These are phyloP conservation scores for Drosophila dives DNA, from an alignment of 2,888 invertebrate genomes.

Conservation along the genomic window DNA sequence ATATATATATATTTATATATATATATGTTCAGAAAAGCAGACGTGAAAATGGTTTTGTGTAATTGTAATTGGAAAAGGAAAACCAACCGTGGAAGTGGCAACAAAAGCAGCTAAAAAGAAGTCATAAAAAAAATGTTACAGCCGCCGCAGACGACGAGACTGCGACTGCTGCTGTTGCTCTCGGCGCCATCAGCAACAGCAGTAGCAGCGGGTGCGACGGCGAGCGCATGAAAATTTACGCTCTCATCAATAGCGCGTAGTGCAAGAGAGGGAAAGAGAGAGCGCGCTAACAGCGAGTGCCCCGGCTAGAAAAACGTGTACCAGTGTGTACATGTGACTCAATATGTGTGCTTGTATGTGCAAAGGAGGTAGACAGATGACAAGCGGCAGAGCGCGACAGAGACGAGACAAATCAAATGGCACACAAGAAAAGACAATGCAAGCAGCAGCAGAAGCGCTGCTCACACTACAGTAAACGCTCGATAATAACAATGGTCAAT, in stretches of 20 bases:
- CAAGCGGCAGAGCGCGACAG: conserved; percentile 50
- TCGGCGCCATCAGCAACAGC: conserved; percentile 28
- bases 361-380: conserved; percentile 75
- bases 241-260: conserved; percentile 75
- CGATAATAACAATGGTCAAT: neutral
- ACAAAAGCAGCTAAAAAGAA: conserved; percentile 55
- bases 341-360: conserved; percentile 33
- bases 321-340: conserved; percentile 39
- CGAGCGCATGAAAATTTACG: conserved; percentile 75
- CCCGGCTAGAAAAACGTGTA: conserved; percentile 76
- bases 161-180: conserved; percentile 40
- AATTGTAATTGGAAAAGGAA: conserved; percentile 64
- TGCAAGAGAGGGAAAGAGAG: conserved; percentile 45
- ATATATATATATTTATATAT: too few relatives aligned
- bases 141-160: conserved; percentile 75
- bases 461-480: neutral
- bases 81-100: conserved; percentile 42
- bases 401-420: conserved; percentile 70
- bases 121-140: conserved; percentile 67
- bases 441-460: conserved; percentile 6
- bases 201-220: conserved; percentile 29
- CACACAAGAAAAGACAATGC: conserved; percentile 46
- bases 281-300: conserved; percentile 54
- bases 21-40: conserved; percentile 17
- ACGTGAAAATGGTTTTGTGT: conserved; percentile 60